phyloP scores from a whole-genome alignment of 2,888 invertebrate genomes.

The Meteorus cinctellus region DNA sequence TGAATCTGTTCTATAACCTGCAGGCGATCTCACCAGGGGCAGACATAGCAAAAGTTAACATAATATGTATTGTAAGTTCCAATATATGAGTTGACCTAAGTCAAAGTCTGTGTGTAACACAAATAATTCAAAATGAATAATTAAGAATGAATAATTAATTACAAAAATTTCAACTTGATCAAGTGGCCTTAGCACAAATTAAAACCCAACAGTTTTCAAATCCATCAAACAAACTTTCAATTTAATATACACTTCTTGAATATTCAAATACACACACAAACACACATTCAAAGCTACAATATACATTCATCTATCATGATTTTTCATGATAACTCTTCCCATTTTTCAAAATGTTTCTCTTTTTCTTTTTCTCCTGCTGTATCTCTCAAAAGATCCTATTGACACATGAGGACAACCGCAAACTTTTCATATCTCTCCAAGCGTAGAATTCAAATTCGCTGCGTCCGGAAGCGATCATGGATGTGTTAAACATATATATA shows the following conservation, averaged over 20 bases:
- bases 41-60: slow-evolving; percentile 3
- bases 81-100: neutral
- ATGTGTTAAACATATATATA: slow-evolving; percentile 8
- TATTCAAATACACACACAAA: neutral
- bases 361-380: neutral
- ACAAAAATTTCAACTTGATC: neutral
- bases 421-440: neutral
- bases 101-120: neutral
- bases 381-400: neutral
- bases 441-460: slow-evolving; percentile 45
- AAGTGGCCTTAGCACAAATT: neutral
- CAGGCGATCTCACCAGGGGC: slow-evolving; percentile 20
- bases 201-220: neutral
- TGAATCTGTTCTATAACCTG: slow-evolving; percentile 11
- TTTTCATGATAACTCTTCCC: slow-evolving; percentile 4
- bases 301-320: neutral
- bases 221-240: neutral
- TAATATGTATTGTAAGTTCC: neutral
- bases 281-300: neutral
- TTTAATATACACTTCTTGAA: neutral
- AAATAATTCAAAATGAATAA: neutral
- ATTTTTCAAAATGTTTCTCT: neutral
- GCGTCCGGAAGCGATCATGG: slow-evolving; percentile 40
- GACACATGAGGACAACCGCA: slow-evolving; percentile 4
- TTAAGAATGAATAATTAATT: neutral